Percentiles rank a stretch among this genome's conserved stretches.
These are phyloP conservation scores for Bolborhynchus lineola DNA, from an alignment of 2,113 vertebrate species.

Conservation along the genomic window DNA sequence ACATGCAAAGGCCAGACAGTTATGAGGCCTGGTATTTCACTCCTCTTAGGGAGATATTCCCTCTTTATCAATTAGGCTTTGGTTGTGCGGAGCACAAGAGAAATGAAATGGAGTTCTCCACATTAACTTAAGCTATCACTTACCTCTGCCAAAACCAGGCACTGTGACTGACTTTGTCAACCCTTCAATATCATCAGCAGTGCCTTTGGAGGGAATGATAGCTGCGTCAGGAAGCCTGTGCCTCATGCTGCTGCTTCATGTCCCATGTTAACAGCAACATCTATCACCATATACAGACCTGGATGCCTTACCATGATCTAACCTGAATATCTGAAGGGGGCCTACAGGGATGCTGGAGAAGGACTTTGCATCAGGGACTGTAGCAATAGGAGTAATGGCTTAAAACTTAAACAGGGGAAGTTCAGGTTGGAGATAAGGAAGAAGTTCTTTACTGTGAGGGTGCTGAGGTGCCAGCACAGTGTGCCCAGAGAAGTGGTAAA, in stretches of 20 bases:
- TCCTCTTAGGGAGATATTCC: not conserved
- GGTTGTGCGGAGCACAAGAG: not conserved
- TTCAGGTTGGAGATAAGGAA: not conserved
- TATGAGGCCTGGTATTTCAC: not conserved
- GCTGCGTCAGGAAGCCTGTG: not conserved
- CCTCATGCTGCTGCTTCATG: not conserved
- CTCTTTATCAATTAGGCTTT: not conserved
- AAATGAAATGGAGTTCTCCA: not conserved
- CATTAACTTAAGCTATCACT: not conserved
- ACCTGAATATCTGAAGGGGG: not conserved
- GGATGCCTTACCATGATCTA: not conserved
- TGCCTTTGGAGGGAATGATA: not conserved
- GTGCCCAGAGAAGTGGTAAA: not conserved
- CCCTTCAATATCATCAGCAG: not conserved
- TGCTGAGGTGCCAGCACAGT: not conserved
- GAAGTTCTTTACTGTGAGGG: not conserved
- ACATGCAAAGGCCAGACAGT: not conserved
- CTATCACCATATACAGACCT: not conserved
- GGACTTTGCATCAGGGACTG: not conserved
- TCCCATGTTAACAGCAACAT: not conserved
- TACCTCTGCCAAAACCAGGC: not conserved
- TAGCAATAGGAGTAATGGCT: not conserved
- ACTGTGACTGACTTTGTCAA: not conserved
- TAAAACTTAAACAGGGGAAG: not conserved
- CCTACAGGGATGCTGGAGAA: not conserved